These are phyloP conservation scores for Spisula subtruncata DNA, from an alignment of 2,888 invertebrate genomes.

Conservation along the genomic window DNA sequence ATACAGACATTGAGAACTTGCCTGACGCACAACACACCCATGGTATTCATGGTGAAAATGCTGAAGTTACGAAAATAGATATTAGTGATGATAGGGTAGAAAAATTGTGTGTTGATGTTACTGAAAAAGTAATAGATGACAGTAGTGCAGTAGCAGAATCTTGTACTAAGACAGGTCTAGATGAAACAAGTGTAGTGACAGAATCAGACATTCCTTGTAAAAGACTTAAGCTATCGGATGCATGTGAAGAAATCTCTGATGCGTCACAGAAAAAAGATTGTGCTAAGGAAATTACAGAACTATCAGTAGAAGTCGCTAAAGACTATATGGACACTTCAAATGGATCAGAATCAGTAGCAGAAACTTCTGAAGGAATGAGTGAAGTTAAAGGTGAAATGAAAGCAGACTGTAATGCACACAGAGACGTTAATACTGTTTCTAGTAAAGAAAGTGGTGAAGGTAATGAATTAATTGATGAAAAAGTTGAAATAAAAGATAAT, in stretches of 20 bases:
- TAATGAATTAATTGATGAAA: neutral
- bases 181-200: neutral
- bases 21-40: neutral
- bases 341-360: neutral
- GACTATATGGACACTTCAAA: neutral
- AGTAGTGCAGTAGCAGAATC: too few species aligned
- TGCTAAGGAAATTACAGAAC: neutral
- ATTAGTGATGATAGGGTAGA: neutral
- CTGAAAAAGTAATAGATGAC: neutral
- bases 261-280: neutral
- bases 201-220: conserved; percentile 12
- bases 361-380: neutral
- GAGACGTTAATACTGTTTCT: too few species aligned
- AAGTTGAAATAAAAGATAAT: neutral
- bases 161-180: neutral
- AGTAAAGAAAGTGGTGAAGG: neutral
- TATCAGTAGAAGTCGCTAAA: neutral
- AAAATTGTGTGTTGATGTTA: neutral
- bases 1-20: neutral
- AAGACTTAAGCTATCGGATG: neutral
- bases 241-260: neutral
- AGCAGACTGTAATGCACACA: neutral
- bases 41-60: neutral
- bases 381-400: neutral
- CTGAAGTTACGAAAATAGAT: neutral